Evolutionary conservation across 2,888 invertebrate genomes (phyloP).

Genomic region (Pyrochroa serraticornis): DNA sequence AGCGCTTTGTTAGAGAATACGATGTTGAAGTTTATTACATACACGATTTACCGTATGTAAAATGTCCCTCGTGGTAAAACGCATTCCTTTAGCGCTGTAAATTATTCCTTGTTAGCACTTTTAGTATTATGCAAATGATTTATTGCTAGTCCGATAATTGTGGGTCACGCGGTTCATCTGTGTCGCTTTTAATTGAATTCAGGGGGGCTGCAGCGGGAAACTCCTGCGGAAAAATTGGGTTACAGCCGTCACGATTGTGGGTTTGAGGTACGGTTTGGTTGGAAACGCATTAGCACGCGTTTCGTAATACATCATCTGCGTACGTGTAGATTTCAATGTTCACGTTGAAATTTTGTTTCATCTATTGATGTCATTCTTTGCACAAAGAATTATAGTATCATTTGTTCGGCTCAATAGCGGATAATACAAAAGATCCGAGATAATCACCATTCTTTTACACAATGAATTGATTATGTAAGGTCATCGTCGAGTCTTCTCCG

Average conservation of each 20-base stretch:
- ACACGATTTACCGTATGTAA: constrained; percentile 28
- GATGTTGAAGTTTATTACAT: constrained; percentile 24
- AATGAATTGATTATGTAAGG: constrained; percentile 40
- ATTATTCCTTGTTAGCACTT: constrained; percentile 37
- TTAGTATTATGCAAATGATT: constrained; percentile 36
- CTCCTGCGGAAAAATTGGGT: neutral
- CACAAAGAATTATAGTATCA: constrained; percentile 27
- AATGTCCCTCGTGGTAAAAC: constrained; percentile 38
- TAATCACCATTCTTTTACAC: constrained; percentile 37
- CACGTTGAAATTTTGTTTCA: constrained; percentile 20
- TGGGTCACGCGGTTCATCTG: constrained; percentile 31
- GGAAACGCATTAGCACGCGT: neutral
- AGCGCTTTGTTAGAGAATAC: constrained; percentile 21
- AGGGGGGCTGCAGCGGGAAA: neutral
- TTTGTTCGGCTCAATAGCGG: constrained; percentile 29
- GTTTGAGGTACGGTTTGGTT: neutral
- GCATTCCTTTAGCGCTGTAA: constrained; percentile 33
- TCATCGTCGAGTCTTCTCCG: constrained; percentile 26
- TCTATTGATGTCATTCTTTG: constrained; percentile 27
- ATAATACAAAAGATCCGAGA: constrained; percentile 32
- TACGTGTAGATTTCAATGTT: constrained; percentile 17
- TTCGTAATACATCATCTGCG: neutral
- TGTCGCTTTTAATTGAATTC: constrained; percentile 35
- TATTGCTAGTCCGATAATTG: constrained; percentile 37
- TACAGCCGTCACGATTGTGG: neutral